These are phyloP conservation scores for Camptogramma bilineatum DNA, from an alignment of 2,888 invertebrate genomes.

Conservation along the genomic window DNA sequence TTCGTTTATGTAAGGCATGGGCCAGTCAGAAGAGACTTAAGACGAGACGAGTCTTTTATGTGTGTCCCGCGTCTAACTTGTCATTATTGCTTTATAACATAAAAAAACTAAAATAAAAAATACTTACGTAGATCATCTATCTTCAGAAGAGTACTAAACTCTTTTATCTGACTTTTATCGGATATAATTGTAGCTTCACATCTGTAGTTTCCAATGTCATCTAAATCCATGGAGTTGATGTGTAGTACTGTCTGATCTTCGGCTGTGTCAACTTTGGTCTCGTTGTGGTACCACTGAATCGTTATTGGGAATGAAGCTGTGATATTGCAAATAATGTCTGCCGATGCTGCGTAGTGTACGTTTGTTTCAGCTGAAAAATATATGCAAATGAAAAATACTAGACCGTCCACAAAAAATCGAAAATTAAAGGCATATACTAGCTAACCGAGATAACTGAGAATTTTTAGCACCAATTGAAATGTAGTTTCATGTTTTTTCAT, in stretches of 20 bases:
- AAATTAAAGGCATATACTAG: too few species aligned
- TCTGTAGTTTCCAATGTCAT: slow-evolving; percentile 28
- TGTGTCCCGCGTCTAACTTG: too few species aligned
- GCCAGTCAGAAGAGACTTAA: too few species aligned
- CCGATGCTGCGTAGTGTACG: slow-evolving; percentile 17
- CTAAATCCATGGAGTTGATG: slow-evolving; percentile 18
- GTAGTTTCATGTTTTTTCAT: too few species aligned
- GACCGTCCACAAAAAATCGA: too few species aligned
- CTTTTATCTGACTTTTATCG: slow-evolving; percentile 22
- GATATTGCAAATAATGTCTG: slow-evolving; percentile 14
- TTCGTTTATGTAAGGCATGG: too few species aligned
- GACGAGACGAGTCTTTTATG: too few species aligned
- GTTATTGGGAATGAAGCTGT: slow-evolving; percentile 18
- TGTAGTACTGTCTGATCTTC: slow-evolving; percentile 18
- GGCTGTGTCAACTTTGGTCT: slow-evolving; percentile 11
- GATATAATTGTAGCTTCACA: slow-evolving; percentile 29
- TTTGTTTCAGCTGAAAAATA: slow-evolving; percentile 16
- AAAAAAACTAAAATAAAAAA: too few species aligned
- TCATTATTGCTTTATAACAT: too few species aligned
- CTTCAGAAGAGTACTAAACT: slow-evolving; percentile 17
- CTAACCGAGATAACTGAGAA: too few species aligned
- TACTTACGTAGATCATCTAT: slow-evolving; percentile 34
- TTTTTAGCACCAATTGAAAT: too few species aligned
- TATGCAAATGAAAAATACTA: not conserved
- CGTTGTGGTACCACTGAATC: slow-evolving; percentile 22